Percentiles rank a stretch among this genome's conserved stretches.
Conservation (phyloP, 2,113 vertebrate genomes). For the Patagioenas fasciata region DNA sequence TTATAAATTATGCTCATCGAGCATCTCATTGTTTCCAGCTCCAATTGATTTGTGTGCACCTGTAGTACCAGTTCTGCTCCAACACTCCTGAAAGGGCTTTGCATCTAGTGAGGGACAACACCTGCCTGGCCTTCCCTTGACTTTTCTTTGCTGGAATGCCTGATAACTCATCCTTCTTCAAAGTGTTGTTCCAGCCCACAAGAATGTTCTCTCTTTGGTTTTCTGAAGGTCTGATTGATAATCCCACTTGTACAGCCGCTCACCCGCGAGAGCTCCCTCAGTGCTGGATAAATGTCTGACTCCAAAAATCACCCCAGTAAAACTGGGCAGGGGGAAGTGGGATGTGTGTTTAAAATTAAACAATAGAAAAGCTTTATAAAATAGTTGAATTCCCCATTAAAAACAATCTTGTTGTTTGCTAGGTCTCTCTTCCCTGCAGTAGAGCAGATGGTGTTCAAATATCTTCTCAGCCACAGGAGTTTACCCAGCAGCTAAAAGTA, state of each 20-base stretch:
- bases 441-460: neutral
- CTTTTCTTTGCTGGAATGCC: neutral
- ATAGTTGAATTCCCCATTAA: neutral
- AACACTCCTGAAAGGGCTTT: neutral
- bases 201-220: neutral
- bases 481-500: neutral
- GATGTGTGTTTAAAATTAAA: neutral
- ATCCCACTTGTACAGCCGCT: neutral
- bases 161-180: neutral
- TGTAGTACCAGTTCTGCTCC: neutral
- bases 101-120: neutral
- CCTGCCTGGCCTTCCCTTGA: neutral
- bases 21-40: neutral
- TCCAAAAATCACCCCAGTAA: neutral
- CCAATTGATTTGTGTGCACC: neutral
- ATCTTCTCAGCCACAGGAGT: neutral
- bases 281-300: neutral
- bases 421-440: neutral
- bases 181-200: neutral
- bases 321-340: rapidly evolving
- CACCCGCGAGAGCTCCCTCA: neutral
- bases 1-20: neutral
- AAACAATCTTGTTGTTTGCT: neutral
- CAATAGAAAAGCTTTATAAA: neutral
- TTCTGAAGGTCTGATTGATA: neutral